These are phyloP conservation scores for Hylia prasina DNA, from an alignment of 2,113 vertebrate genomes.

Conservation along the genomic window DNA sequence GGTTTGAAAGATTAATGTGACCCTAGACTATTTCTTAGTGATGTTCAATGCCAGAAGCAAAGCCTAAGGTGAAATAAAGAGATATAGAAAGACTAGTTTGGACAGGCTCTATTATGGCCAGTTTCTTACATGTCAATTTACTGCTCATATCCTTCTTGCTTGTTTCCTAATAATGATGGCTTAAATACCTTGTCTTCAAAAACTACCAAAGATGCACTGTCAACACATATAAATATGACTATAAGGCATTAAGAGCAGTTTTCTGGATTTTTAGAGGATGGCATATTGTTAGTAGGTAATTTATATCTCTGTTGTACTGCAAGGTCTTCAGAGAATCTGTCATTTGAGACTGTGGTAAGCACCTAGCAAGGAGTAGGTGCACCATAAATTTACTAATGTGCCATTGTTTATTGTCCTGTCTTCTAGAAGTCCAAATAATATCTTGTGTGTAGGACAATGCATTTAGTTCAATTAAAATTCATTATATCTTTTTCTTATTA, in stretches of 20 bases:
- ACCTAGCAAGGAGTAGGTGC: background rate
- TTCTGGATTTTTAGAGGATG: background rate
- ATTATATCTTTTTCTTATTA: background rate
- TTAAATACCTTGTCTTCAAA: background rate
- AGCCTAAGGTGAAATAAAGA: constrained; percentile 5
- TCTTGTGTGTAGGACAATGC: background rate
- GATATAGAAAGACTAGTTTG: background rate
- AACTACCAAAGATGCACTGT: background rate
- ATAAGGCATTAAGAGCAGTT: background rate
- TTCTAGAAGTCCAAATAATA: background rate
- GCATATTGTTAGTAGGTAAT: background rate
- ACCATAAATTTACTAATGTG: background rate
- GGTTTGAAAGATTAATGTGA: constrained; percentile 23
- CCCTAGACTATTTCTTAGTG: background rate
- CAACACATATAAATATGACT: background rate
- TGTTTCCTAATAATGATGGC: background rate
- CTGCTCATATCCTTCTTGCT: background rate
- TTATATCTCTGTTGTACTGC: background rate
- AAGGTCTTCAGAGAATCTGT: background rate
- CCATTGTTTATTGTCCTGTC: background rate
- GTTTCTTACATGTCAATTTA: background rate
- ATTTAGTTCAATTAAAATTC: constrained; percentile 16
- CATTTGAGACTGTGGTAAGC: background rate
- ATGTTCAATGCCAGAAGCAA: constrained; percentile 24
- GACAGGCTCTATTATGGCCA: background rate